Base-by-base conservation (phyloP, 2,888 invertebrate species). In the Dynastes tityus region DNA sequence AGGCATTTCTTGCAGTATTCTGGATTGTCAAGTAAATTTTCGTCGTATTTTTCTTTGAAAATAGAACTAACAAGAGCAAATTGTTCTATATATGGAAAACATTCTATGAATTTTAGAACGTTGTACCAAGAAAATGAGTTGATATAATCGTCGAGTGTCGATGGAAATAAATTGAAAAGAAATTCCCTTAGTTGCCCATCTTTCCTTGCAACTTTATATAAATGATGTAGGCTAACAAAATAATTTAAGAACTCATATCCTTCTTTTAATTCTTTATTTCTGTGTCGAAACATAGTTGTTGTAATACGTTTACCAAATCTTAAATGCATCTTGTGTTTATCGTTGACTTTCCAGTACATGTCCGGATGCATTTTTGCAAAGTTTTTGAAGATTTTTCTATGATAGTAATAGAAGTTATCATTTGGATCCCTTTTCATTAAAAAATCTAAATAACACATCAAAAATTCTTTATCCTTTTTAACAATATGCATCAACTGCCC, bases 401-500 rank as follows among this genome's bases (percentile, higher is more conserved):
- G 63, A 37, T 29, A 22, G 1, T 32, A 13, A 32, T 2, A 2
- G 5, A 78, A 13, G 37, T 11, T 11, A 45, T 49, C 5, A 29
- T 13, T 37, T 6, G 16, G 5, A 9, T 71, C 27, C 13, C 70
- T 27, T 13, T 64, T 73, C 22, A 29, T 11, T 6, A 51, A 29
- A 37, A 73, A 22, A 13, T 71, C 51, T 5, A 80, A 80, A 75
- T 82, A 81, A 49, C 55, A 76, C 9, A 51, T 53, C 2, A 80
- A 29, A 32, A 82, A 80, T 2, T 67, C 53, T 9, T 40, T 55
- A 71, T 77, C 77, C 16, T 78, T 77, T 73, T 78, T 77, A 61
- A 76, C 58, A 22, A 82, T 63, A 22, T 53, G 63, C 22, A 80
- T 64, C 13, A 82, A 40, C 22, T 80, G 78, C 9, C 77, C 27